Evolutionary conservation across 2,113 vertebrate species (phyloP).

Genomic region (Amblyornis subalaris): DNA sequence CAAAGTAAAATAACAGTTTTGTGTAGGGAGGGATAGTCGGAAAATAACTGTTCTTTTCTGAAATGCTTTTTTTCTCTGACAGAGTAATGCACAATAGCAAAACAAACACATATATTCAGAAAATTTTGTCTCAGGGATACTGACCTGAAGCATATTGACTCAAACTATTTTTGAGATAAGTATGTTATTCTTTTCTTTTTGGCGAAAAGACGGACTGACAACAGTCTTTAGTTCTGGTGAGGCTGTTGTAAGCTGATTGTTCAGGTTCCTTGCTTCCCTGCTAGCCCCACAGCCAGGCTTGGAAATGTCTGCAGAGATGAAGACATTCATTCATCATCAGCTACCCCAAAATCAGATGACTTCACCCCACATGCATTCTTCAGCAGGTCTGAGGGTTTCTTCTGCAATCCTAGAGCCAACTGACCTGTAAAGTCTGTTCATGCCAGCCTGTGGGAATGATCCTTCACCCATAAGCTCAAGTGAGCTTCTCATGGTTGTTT

Average conservation of each 20-base stretch:
- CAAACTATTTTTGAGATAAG: not conserved
- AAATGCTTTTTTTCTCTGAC: not conserved
- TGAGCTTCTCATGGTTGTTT: not conserved
- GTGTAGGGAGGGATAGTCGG: not conserved
- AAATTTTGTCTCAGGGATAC: not conserved
- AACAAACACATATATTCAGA: not conserved
- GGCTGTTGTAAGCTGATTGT: not conserved
- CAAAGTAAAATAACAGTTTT: not conserved
- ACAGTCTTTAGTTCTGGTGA: not conserved
- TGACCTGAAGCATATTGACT: not conserved
- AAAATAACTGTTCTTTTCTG: not conserved
- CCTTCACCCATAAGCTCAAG: rapidly evolving
- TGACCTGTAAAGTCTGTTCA: not conserved
- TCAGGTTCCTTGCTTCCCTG: not conserved
- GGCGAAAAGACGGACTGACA: not conserved
- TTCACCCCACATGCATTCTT: not conserved
- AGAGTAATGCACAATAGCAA: not conserved
- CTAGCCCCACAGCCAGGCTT: not conserved
- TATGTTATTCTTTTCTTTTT: not conserved
- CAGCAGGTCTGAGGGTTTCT: not conserved
- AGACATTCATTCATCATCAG: not conserved
- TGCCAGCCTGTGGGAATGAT: not conserved
- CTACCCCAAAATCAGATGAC: rapidly evolving
- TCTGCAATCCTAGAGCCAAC: not conserved
- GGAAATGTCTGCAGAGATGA: not conserved